These are phyloP conservation scores for Morinoia aosen DNA, from an alignment of 2,888 invertebrate species.

Conservation along the genomic window DNA sequence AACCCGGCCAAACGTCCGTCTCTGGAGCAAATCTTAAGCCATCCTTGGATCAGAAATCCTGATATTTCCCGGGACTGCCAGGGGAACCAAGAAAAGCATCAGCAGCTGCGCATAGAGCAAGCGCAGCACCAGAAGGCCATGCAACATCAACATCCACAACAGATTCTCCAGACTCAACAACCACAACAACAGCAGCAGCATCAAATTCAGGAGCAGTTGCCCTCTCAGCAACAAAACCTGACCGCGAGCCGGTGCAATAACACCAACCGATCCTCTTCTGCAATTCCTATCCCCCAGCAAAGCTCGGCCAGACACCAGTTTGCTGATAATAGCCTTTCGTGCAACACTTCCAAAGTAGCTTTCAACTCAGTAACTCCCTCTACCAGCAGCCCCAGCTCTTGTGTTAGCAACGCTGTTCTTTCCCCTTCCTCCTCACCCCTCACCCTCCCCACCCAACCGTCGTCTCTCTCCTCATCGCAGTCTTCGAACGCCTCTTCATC, in stretches of 20 bases:
- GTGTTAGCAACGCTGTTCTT: background rate
- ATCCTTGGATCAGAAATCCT: conserved; percentile 71
- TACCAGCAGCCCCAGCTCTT: conserved; percentile 29
- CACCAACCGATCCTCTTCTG: background rate
- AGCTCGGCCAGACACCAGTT: background rate
- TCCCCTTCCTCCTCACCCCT: conserved; percentile 43
- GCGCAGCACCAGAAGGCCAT: background rate
- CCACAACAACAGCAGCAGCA: background rate
- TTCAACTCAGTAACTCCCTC: background rate
- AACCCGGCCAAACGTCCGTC: conserved; percentile 72
- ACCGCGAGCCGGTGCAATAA: background rate
- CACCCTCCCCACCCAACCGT: conserved; percentile 37
- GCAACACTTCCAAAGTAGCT: background rate
- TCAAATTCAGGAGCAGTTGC: conserved; percentile 24
- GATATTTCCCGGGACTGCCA: background rate
- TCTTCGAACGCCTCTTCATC: conserved; percentile 1
- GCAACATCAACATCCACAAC: conserved; percentile 16
- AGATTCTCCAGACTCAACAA: background rate
- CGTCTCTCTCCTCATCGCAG: conserved; percentile 20
- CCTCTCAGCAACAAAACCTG: background rate
- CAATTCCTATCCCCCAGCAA: conserved; percentile 47
- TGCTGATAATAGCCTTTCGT: background rate
- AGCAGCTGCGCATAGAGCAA: background rate
- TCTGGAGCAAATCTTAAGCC: conserved; percentile 72
- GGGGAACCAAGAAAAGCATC: background rate